A percentile compares a stretch with the other conserved stretches of the same genome.
Evolutionary conservation across 2,888 invertebrate species (phyloP).

Genomic region (Epinotia brunnichana): DNA sequence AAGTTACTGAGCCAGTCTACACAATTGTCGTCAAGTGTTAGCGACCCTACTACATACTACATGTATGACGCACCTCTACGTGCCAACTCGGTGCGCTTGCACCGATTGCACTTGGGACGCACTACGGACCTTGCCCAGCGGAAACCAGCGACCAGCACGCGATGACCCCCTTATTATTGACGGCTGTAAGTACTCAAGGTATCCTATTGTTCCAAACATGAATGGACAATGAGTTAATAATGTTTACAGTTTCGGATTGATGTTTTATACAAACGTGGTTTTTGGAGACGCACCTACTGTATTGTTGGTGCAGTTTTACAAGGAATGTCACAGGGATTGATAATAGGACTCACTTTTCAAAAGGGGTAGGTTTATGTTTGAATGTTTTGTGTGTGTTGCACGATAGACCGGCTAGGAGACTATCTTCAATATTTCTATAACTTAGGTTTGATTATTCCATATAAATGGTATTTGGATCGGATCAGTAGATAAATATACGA

Average conservation of each 20-base stretch:
- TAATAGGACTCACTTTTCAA: neutral
- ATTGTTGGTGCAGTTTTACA: too few species aligned
- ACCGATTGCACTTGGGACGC: slow-evolving; percentile 8
- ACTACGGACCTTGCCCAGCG: slow-evolving; percentile 9
- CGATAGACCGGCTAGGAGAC: too few species aligned
- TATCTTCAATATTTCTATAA: too few species aligned
- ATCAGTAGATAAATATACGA: too few species aligned
- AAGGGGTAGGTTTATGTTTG: neutral
- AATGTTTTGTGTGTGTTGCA: too few species aligned
- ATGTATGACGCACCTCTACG: slow-evolving; percentile 2
- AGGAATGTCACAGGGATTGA: neutral
- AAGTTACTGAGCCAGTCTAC: neutral
- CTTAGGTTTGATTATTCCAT: too few species aligned
- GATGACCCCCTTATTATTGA: slow-evolving; percentile 7
- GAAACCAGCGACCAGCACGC: slow-evolving; percentile 19
- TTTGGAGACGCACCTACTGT: neutral
- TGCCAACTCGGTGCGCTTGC: slow-evolving; percentile 1
- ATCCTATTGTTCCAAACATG: neutral
- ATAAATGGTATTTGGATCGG: too few species aligned
- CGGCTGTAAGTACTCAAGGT: neutral
- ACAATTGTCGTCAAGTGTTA: neutral
- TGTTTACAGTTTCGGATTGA: slow-evolving; percentile 3
- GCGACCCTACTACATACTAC: neutral
- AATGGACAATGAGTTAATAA: slow-evolving; percentile 17
- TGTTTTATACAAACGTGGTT: slow-evolving; percentile 2